These are phyloP conservation scores for Calameuta idolon DNA, from an alignment of 2,888 invertebrate species.

Conservation along the genomic window DNA sequence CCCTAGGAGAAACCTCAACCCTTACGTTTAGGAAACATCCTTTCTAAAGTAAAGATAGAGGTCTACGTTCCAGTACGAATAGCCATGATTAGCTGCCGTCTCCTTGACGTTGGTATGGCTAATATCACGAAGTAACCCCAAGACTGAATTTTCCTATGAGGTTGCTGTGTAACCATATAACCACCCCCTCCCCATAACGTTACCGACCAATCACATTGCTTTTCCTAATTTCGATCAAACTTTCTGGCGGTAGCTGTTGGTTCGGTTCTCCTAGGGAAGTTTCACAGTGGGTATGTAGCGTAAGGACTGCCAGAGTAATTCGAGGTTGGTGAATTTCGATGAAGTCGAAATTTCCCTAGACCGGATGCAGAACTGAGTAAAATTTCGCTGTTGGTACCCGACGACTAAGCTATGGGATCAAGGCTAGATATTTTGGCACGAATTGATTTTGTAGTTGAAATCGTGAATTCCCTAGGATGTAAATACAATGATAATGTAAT, in stretches of 20 bases:
- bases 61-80: neutral
- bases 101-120: neutral
- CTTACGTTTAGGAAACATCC: neutral
- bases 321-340: neutral
- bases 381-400: neutral
- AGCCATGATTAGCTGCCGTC: neutral
- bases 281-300: neutral
- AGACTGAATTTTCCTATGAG: neutral
- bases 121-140: neutral
- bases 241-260: neutral
- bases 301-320: neutral
- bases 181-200: no score
- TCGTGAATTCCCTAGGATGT: neutral
- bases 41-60: neutral
- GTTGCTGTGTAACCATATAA: neutral
- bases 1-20: neutral
- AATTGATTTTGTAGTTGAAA: neutral
- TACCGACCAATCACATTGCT: neutral
- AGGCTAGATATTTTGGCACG: neutral
- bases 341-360: neutral
- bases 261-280: neutral
- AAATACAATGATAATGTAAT: constrained; percentile 9
- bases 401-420: neutral
- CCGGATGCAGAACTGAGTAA: neutral
- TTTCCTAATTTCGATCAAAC: neutral